phyloP scores from a whole-genome alignment of 2,797 vertebrate species.

The Tamandua tetradactyla region DNA sequence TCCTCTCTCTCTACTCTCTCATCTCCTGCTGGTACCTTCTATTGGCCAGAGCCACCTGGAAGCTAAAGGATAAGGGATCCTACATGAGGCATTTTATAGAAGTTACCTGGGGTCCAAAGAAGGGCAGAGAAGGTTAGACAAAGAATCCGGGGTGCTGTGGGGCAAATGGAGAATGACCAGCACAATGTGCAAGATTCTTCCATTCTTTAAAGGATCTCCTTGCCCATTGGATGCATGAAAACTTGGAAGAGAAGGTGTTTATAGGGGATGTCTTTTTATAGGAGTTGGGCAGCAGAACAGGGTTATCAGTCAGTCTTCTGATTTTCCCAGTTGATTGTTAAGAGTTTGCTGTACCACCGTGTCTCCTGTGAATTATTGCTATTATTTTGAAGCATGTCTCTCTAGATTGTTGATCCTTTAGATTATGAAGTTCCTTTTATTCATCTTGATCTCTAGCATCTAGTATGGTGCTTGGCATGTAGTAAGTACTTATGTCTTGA shows the following conservation, averaged over 20 bases:
- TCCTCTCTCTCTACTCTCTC: background rate
- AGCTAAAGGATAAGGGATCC: background rate
- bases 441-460: background rate
- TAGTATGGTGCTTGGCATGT: background rate
- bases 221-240: background rate
- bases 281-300: background rate
- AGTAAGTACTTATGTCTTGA: background rate
- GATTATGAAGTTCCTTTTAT: background rate
- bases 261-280: background rate
- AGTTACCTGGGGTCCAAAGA: background rate
- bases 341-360: background rate
- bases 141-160: background rate
- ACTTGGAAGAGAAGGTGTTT: conserved; percentile 46
- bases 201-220: background rate
- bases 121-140: background rate
- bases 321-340: background rate
- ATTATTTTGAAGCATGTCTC: background rate
- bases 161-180: background rate
- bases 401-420: background rate
- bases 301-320: background rate
- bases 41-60: background rate
- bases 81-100: background rate
- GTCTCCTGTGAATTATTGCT: background rate
- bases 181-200: background rate
- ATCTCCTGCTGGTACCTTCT: background rate